Evolutionary conservation across 2,888 invertebrate genomes (phyloP), one percentile per base, ranked within the genome.

Genomic region (Leucoma salicis): DNA sequence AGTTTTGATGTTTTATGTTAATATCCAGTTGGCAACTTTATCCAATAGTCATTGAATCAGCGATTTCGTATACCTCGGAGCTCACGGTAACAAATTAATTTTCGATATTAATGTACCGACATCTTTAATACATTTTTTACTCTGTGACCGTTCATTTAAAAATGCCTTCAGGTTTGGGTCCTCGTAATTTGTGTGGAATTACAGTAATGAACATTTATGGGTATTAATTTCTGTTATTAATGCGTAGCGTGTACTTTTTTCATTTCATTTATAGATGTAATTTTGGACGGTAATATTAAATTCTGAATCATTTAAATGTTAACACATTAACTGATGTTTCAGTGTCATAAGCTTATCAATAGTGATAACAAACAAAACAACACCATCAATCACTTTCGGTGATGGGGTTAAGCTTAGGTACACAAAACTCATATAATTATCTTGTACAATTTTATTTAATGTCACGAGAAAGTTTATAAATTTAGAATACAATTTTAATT

Each of bases 1-100:
- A 88, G 80, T 88, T 88, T 74, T 85, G 86, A 88, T 87, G 86
- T 87, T 88, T 86, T 85, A 87, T 87, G 87, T 80, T 87, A 87
- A 88, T 87, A 78, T 76, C 73, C 54, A 68, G 66, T 68, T 51
- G 64, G 53, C 62, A 82, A 85, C 75, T 86, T 84, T 53, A 57
- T 50, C 73, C 70, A 63, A 72, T 72, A 81, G 76, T 78, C 78
- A 77, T 70, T 72, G 78, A 76, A 75, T 78, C 67, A 64, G 53
- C 56, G 54, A 58, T 63, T 40, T 50, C 39, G 45, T 34, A 42
- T 39, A 34, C 42, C 43, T 29, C 37, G 45, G 48, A 42, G 40
- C 46, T 48, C 31, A 32, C 48, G 63, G 67, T 69, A 63, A 39
- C 66, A 63, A 69, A 66, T 63, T 63, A 57, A 60, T 58, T 57